These are phyloP conservation scores for Chiloscyllium punctatum DNA, from an alignment of 2,797 vertebrate species.

Conservation along the genomic window DNA sequence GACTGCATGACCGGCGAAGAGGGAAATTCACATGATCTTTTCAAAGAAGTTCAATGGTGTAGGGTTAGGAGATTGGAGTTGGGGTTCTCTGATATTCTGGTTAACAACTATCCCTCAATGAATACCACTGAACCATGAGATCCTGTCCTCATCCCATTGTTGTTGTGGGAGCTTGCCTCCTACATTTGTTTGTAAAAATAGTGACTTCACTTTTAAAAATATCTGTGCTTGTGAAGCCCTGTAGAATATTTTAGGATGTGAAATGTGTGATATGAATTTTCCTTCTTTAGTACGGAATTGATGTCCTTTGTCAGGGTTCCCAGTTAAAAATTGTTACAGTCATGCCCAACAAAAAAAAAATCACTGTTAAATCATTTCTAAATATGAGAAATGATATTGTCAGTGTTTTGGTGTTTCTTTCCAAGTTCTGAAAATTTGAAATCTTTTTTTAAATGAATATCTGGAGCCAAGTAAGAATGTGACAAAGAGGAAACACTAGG, in stretches of 20 bases:
- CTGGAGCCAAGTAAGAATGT: too few species aligned
- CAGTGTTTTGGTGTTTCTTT: neutral
- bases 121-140: neutral
- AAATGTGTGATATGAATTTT: neutral
- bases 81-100: neutral
- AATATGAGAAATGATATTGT: neutral
- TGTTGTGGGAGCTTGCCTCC: neutral
- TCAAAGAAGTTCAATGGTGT: neutral
- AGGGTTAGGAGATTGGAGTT: too few species aligned
- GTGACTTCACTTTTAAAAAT: neutral
- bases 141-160: neutral
- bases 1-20: neutral
- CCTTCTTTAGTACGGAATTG: neutral
- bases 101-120: neutral
- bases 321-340: neutral
- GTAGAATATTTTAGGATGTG: neutral
- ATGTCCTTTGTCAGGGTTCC: neutral
- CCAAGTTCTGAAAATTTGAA: neutral
- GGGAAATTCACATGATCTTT: neutral
- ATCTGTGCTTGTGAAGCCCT: neutral
- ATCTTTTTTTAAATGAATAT: neutral
- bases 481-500: neutral
- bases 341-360: neutral
- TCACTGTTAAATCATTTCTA: neutral
- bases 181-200: neutral